phyloP scores from a whole-genome alignment of 2,797 vertebrate species.

The Myiothlypis chrysogaster region DNA sequence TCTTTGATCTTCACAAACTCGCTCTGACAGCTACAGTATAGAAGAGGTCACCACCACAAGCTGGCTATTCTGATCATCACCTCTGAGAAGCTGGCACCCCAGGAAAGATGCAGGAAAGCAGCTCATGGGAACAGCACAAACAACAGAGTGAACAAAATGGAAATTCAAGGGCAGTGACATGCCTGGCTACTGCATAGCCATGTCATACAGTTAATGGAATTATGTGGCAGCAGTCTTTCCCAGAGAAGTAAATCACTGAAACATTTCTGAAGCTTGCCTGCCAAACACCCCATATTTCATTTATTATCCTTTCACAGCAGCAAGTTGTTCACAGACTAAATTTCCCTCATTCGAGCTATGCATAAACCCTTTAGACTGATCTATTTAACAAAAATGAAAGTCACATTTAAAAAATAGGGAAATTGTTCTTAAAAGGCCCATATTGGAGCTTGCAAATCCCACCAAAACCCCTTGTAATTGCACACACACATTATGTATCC shows the following conservation, averaged over 20 bases:
- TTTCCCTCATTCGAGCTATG: not conserved
- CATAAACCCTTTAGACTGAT: not conserved
- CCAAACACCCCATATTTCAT: not conserved
- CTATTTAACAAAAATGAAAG: not conserved
- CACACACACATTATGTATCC: not conserved
- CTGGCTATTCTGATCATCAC: not conserved
- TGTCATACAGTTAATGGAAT: not conserved
- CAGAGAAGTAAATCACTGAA: not conserved
- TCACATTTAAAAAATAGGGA: not conserved
- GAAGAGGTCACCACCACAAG: not conserved
- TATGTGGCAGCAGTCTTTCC: not conserved
- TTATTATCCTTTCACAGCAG: not conserved
- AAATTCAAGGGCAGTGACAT: not conserved
- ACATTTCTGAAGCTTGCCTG: not conserved
- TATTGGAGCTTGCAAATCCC: not conserved
- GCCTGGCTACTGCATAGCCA: not conserved
- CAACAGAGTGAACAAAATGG: not conserved
- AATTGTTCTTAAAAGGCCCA: not conserved
- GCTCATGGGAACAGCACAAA: not conserved
- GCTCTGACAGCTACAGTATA: not conserved
- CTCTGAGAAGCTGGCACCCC: not conserved
- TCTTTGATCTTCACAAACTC: slow-evolving; percentile 18
- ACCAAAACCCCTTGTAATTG: not conserved
- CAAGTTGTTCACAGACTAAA: not conserved
- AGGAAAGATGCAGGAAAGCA: not conserved